Evolutionary conservation across 2,113 vertebrate species (phyloP).

Genomic region (Poecilia latipinna): DNA sequence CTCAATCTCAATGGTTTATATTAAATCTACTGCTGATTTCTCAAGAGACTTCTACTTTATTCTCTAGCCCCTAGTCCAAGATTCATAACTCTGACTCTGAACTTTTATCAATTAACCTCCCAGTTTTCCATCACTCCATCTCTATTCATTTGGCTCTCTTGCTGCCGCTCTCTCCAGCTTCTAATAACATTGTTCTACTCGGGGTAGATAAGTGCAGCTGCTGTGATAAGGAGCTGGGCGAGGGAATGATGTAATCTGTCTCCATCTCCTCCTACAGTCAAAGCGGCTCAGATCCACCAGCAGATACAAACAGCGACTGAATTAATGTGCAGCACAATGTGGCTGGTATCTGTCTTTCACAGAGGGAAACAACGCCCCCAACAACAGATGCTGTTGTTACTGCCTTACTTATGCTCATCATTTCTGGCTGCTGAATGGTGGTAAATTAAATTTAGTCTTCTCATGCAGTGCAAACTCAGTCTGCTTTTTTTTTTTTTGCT

Average conservation of each 20-base stretch:
- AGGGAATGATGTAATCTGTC: constrained; percentile 48
- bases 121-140: constrained; percentile 11
- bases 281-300: constrained; percentile 42
- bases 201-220: constrained; percentile 53
- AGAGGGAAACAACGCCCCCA: constrained; percentile 17
- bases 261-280: constrained; percentile 56
- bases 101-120: constrained; percentile 26
- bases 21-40: background rate
- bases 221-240: constrained; percentile 56
- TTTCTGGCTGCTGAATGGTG: background rate
- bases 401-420: background rate
- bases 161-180: constrained; percentile 5
- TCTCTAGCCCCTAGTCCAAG: constrained; percentile 9
- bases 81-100: constrained; percentile 36
- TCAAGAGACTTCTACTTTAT: background rate
- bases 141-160: constrained; percentile 32
- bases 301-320: constrained; percentile 34
- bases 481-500: background rate
- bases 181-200: constrained; percentile 41
- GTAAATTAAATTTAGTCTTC: background rate
- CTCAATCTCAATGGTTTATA: background rate
- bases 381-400: constrained; percentile 15
- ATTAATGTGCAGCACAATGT: constrained; percentile 32
- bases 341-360: constrained; percentile 36
- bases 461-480: background rate